Percentiles rank a stretch among this genome's conserved stretches.
These are phyloP conservation scores for Enteromius thamalakanensis DNA, from an alignment of 2,797 vertebrate genomes.

Conservation along the genomic window DNA sequence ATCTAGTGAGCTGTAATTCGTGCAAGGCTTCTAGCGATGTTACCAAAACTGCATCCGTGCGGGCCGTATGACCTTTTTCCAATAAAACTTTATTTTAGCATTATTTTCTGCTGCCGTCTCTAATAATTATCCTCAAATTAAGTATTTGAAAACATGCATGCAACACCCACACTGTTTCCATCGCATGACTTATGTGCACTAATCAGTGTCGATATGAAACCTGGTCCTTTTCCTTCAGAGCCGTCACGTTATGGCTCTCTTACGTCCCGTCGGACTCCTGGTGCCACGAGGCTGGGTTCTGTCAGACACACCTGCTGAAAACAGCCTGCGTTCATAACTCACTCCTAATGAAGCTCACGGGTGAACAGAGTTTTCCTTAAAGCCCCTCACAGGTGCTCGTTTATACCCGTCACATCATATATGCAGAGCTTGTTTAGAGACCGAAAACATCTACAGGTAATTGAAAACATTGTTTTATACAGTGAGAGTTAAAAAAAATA, in stretches of 20 bases:
- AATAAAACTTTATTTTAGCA: constrained; percentile 8
- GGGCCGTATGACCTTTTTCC: neutral
- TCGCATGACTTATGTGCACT: constrained; percentile 1
- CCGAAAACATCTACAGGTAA: constrained; percentile 10
- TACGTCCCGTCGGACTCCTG: constrained; percentile 17
- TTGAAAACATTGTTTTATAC: constrained; percentile 44
- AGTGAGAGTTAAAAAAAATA: too few relatives aligned
- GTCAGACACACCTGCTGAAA: constrained; percentile 50
- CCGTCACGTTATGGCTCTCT: constrained; percentile 22
- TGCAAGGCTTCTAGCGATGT: neutral
- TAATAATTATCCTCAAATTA: constrained; percentile 29
- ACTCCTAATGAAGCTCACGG: constrained; percentile 42
- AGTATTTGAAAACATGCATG: constrained; percentile 18
- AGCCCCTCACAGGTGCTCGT: constrained; percentile 39
- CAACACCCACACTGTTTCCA: constrained; percentile 7
- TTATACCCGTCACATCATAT: constrained; percentile 42
- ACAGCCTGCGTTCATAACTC: constrained; percentile 42
- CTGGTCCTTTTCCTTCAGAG: constrained; percentile 19
- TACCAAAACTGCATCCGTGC: neutral
- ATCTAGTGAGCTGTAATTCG: constrained; percentile 1
- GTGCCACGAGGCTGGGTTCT: constrained; percentile 36
- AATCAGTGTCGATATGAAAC: constrained; percentile 43
- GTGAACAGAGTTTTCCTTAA: constrained; percentile 45
- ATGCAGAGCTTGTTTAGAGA: constrained; percentile 42
- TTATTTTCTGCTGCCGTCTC: constrained; percentile 15